Base-by-base conservation (phyloP, 2,113 vertebrate species). In the Drymodes brunneopygia region DNA sequence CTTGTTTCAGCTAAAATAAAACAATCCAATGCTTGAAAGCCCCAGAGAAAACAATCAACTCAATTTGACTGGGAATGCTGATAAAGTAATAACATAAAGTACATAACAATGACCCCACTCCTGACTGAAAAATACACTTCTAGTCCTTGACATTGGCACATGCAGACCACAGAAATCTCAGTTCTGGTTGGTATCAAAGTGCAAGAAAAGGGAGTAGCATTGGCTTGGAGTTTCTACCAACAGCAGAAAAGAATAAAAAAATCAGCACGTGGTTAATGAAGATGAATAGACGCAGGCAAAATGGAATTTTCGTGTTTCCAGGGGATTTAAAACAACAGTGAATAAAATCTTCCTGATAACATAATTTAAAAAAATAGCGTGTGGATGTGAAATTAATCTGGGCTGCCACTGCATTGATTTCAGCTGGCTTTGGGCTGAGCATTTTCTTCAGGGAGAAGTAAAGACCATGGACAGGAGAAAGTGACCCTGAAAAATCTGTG, bases 301-400 rank as follows among this genome's bases (percentile, higher is more conserved):
- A 93, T 94, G 74, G 88, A 90, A 90, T 96, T 91, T 90, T 82
- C 4, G 0, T 87, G 66, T 96, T 97, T 94, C 88, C 72, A 79
- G 70, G 85, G 88, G 53, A 75, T 93, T 96, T 94, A 62, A 90
- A 94, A 92, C 82, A 94, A 86, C 90, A 77, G 48, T 77, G 86
- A 95, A 45, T 77, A 91, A 94, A 92, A 62, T 80, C 70, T 75
- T 80, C 79, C 54, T 82, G 86, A 94, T 85, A 88, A 80, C 33
- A 83, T 81, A 85, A 94, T 91, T 91, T 5, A 3, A 91, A 97
- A 94, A 94, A 95, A 96, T 86, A 67, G 57, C 15, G 2, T 48
- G 56, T 60, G 81, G 27, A 64, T 91, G 57, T 84, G 56, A 74
- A 89, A 95, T 94, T 81, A 94, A 94, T 89, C 73, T 94, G 27